Conservation (phyloP, 2,888 invertebrate genomes). For the Drosophila limbata region DNA sequence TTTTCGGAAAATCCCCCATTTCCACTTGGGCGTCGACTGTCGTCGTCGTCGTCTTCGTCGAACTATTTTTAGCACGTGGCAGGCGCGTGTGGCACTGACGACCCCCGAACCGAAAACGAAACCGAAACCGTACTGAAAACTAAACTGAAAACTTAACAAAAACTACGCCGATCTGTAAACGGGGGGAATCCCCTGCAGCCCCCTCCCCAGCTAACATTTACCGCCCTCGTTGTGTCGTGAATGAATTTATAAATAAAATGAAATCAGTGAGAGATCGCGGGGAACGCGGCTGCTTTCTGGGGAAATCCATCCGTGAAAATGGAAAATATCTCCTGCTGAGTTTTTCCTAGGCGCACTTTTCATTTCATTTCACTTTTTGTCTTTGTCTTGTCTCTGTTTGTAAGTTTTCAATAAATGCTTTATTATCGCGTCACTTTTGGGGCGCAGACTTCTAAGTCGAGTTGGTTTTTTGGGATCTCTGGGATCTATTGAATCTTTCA, state of each 20-base stretch:
- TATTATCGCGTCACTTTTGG: conserved; percentile 48
- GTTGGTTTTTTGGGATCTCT: conserved; percentile 3
- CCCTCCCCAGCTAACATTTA: conserved; percentile 33
- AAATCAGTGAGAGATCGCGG: conserved; percentile 55
- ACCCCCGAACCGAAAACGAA: conserved; percentile 32
- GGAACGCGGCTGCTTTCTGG: conserved; percentile 60
- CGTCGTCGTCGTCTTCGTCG: conserved; percentile 7
- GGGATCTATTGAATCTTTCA: neutral
- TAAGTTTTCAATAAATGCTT: conserved; percentile 71
- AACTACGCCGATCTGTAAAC: neutral
- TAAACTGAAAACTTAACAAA: conserved; percentile 8
- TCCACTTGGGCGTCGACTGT: conserved; percentile 46
- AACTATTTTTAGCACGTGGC: conserved; percentile 68
- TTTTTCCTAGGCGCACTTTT: conserved; percentile 62
- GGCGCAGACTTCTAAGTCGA: conserved; percentile 14
- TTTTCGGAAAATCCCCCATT: conserved; percentile 80
- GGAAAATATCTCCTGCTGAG: conserved; percentile 79
- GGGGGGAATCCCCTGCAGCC: conserved; percentile 25
- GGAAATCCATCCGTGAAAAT: conserved; percentile 79
- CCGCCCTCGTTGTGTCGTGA: conserved; percentile 68
- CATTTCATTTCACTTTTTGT: conserved; percentile 33
- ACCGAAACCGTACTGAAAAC: neutral
- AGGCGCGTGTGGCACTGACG: conserved; percentile 42
- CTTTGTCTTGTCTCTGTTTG: conserved; percentile 66
- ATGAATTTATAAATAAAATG: conserved; percentile 81